A percentile compares a stretch with the other conserved stretches of the same genome.
phyloP scores from a whole-genome alignment of 2,888 invertebrate genomes.

The Scaeva pyrastri region DNA sequence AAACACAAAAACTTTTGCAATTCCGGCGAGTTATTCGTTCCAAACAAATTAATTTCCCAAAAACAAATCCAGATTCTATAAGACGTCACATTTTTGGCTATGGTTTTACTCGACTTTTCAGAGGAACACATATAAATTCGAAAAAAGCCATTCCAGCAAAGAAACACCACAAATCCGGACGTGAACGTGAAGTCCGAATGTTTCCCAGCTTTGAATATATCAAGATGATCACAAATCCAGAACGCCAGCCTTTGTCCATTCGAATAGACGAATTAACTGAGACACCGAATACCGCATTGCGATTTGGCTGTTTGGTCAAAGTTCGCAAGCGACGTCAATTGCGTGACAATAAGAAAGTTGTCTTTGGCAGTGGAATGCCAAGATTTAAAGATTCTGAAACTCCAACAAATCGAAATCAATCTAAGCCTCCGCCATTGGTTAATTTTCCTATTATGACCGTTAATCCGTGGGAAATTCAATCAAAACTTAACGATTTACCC shows the following conservation, averaged over 20 bases:
- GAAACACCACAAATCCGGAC: conserved; percentile 15
- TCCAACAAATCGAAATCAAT: conserved; percentile 73
- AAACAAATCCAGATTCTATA: conserved; percentile 72
- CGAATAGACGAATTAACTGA: conserved; percentile 59
- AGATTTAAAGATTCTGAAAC: conserved; percentile 79
- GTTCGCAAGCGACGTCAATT: conserved; percentile 78
- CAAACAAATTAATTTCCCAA: conserved; percentile 62
- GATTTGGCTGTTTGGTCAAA: conserved; percentile 80
- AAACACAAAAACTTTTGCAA: conserved; percentile 77
- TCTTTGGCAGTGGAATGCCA: conserved; percentile 80
- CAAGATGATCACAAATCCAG: conserved; percentile 79
- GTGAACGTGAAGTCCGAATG: conserved; percentile 28
- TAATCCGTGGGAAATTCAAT: conserved; percentile 63
- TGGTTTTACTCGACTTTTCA: conserved; percentile 78
- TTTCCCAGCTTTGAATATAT: conserved; percentile 77
- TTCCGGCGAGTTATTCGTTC: conserved; percentile 80
- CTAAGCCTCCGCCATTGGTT: conserved; percentile 77
- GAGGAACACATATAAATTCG: neutral
- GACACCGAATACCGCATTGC: conserved; percentile 59
- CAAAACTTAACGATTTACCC: conserved; percentile 77
- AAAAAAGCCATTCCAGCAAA: neutral
- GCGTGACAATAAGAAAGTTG: conserved; percentile 81
- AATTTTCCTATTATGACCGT: conserved; percentile 77
- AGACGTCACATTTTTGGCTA: conserved; percentile 80
- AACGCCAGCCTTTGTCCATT: conserved; percentile 68